Conservation (phyloP, 2,113 vertebrate species). For the Tyrannus savana region DNA sequence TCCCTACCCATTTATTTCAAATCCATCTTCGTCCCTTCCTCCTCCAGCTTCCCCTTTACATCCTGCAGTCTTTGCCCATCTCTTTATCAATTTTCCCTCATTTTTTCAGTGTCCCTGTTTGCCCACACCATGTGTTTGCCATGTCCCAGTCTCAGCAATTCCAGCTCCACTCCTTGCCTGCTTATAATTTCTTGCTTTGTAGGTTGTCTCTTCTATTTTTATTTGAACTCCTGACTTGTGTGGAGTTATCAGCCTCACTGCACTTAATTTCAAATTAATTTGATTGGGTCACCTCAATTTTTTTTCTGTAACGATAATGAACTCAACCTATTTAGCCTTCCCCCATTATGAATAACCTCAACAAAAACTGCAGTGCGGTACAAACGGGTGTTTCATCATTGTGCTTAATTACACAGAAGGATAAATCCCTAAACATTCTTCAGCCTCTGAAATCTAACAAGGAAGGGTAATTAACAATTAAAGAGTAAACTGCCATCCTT, state of each 20-base stretch:
- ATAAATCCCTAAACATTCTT: constrained; percentile 60
- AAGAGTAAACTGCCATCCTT: constrained; percentile 10
- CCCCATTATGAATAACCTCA: constrained; percentile 63
- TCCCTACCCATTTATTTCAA: constrained; percentile 51
- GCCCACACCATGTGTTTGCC: not conserved
- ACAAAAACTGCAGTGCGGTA: constrained; percentile 35
- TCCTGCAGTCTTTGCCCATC: not conserved
- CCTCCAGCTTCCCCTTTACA: not conserved
- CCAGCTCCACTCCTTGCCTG: not conserved
- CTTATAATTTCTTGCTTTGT: constrained; percentile 28
- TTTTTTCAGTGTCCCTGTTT: not conserved
- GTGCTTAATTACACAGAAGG: constrained; percentile 62
- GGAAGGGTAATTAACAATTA: constrained; percentile 55
- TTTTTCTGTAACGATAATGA: constrained; percentile 50
- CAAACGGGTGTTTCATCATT: constrained; percentile 39
- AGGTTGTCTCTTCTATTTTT: constrained; percentile 26
- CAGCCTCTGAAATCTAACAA: constrained; percentile 31
- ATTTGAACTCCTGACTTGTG: constrained; percentile 52
- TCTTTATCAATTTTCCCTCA: not conserved
- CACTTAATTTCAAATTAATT: constrained; percentile 68
- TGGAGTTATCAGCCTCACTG: constrained; percentile 60
- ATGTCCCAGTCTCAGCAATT: not conserved
- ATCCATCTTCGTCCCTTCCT: constrained; percentile 39
- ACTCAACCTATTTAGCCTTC: constrained; percentile 68
- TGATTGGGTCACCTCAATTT: constrained; percentile 55